A percentile compares a stretch with the other conserved stretches of the same genome.
Conservation (phyloP, 2,797 vertebrate species). For the Sebastes steindachneri region DNA sequence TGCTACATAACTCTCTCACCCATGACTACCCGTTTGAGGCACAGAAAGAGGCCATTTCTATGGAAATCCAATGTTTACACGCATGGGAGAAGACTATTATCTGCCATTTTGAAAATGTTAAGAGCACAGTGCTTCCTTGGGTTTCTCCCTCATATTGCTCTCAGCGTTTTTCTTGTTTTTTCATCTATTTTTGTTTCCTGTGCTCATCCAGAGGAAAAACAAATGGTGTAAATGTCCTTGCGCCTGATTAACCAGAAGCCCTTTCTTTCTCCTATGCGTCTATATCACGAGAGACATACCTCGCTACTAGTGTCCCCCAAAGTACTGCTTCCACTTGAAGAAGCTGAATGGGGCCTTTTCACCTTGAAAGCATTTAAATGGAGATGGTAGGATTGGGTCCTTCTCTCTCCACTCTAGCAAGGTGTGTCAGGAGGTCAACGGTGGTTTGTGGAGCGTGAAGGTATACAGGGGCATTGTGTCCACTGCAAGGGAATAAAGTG, state of each 20-base stretch:
- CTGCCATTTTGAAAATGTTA: conserved; percentile 78
- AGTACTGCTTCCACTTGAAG: conserved; percentile 58
- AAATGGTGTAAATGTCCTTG: conserved; percentile 80
- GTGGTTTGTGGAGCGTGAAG: conserved; percentile 67
- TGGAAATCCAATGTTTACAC: conserved; percentile 84
- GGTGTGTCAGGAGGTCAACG: conserved; percentile 69
- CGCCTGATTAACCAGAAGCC: conserved; percentile 70
- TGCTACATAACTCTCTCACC: conserved; percentile 61
- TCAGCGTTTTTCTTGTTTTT: conserved; percentile 56
- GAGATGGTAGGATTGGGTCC: conserved; percentile 59
- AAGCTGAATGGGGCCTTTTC: conserved; percentile 67
- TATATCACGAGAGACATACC: conserved; percentile 51
- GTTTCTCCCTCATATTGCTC: conserved; percentile 57
- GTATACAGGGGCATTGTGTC: conserved; percentile 44
- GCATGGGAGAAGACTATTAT: conserved; percentile 82
- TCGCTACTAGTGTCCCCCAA: conserved; percentile 42
- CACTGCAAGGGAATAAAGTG: conserved; percentile 56
- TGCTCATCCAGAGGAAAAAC: conserved; percentile 76
- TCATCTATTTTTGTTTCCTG: conserved; percentile 37
- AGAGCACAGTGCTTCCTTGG: conserved; percentile 62
- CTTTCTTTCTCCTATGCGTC: conserved; percentile 44
- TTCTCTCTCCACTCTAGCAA: conserved; percentile 60
- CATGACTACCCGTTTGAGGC: conserved; percentile 69
- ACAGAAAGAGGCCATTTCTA: conserved; percentile 77
- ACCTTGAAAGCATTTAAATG: conserved; percentile 78